Conservation (phyloP, 2,888 invertebrate genomes). For the Drosophila lacicola region DNA sequence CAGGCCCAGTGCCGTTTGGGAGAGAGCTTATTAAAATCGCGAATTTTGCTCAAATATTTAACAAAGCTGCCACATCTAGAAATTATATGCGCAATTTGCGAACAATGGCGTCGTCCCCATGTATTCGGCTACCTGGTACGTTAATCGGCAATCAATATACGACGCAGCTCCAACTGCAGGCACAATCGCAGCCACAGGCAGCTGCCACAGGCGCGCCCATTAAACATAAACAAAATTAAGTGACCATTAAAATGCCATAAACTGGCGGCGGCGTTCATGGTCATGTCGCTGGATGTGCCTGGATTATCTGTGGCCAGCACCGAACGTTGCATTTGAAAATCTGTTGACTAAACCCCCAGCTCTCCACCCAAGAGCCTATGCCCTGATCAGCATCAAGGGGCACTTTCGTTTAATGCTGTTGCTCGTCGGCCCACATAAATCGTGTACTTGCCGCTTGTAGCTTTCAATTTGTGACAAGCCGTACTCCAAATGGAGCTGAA, state of each 20-base stretch:
- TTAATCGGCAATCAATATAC: constrained; percentile 77
- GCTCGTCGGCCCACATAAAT: constrained; percentile 75
- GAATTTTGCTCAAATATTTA: constrained; percentile 58
- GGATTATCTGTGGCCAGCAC: constrained; percentile 47
- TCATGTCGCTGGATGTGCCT: constrained; percentile 66
- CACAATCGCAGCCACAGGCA: constrained; percentile 37
- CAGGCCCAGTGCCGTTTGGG: constrained; percentile 32
- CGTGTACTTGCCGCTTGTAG: constrained; percentile 81
- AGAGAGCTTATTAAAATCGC: constrained; percentile 74
- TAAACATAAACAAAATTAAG: constrained; percentile 85
- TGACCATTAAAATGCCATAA: constrained; percentile 86
- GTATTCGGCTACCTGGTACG: constrained; percentile 56
- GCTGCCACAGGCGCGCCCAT: constrained; percentile 81
- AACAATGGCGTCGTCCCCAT: constrained; percentile 67
- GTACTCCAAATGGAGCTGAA: constrained; percentile 41
- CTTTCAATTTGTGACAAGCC: constrained; percentile 80
- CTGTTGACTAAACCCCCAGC: constrained; percentile 7
- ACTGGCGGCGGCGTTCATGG: constrained; percentile 83
- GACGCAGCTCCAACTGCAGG: constrained; percentile 19
- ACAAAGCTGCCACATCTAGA: constrained; percentile 44
- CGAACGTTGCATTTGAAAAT: constrained; percentile 54
- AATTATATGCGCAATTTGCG: constrained; percentile 77
- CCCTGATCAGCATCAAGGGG: constrained; percentile 47
- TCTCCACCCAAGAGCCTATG: constrained; percentile 1
- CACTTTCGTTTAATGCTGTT: constrained; percentile 59